Evolutionary conservation across 1,140 invertebrate species (phyloP), one percentile per base, ranked within the genome.

Genomic region (Philopotamus ludificatus): DNA sequence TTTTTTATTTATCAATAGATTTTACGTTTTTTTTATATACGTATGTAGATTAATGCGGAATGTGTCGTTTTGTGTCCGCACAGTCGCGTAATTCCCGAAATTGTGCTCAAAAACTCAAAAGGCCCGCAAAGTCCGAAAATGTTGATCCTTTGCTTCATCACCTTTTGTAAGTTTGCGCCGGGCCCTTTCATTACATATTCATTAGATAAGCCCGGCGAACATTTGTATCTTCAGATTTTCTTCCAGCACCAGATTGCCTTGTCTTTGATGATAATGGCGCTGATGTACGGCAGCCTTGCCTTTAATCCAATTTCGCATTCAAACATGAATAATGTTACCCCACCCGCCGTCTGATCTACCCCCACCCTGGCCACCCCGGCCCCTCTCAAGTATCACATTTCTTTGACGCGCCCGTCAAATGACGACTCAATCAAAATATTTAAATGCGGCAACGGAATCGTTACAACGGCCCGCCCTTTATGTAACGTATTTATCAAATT

Each of bases 131-230:
- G 44, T 47, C 44, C 44, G 44, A 47, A 47, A 47, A 20, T 20
- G 44, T 47, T 47, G 44, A 47, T 47, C 22, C 42, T 60, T 60
- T 60, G 57, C 28, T 22, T 65, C 59, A 63, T 61, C 67, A 65
- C 63, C 63, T 68, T 54, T 41, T 49, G 57, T 64, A 49, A 62
- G 50, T 26, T 47, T 55, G 21, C 18, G 25, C 44, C 57, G 55
- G 54, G 45, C 41, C 60, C 49, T 49, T 63, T 66, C 67, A 66
- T 69, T 69, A 69, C 67, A 66, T 69, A 69, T 69, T 69, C 67
- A 69, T 66, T 69, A 69, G 67, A 63, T 65, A 65, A 63, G 63
- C 66, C 59, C 55, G 23, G 16, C 34, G 44, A 45, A 63, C 67
- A 59, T 62, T 66, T 61, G 67, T 63, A 68, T 61, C 53, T 69